These are phyloP conservation scores for Arothron firmamentum DNA, from an alignment of 2,113 vertebrate genomes.

Conservation along the genomic window DNA sequence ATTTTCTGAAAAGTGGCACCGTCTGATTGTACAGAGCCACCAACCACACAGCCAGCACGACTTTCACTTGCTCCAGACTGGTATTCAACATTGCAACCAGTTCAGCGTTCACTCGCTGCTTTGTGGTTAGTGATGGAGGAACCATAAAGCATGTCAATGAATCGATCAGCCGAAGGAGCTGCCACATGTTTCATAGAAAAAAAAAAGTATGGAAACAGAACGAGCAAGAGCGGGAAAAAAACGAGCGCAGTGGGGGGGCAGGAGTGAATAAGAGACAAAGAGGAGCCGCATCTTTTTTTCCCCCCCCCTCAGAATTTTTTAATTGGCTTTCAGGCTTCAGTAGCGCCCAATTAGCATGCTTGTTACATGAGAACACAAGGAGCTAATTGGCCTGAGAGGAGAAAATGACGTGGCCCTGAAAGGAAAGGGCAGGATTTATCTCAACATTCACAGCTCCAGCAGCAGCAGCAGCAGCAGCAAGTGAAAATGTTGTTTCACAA, in stretches of 20 bases:
- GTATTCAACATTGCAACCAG: no score
- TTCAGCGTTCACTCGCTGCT: no score
- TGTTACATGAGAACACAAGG: slow-evolving; percentile 63
- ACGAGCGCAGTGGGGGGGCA: slow-evolving; percentile 14
- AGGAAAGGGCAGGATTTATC: slow-evolving; percentile 43
- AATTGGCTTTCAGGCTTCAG: slow-evolving; percentile 69
- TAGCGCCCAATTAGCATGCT: slow-evolving; percentile 67
- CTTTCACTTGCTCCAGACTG: no score
- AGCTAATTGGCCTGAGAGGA: slow-evolving; percentile 66
- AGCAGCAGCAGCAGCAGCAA: slow-evolving; percentile 14
- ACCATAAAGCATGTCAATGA: no score
- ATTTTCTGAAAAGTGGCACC: no score
- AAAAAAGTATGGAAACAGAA: slow-evolving; percentile 12
- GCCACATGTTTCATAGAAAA: slow-evolving; percentile 23
- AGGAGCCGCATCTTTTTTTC: slow-evolving; percentile 31
- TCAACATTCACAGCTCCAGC: slow-evolving; percentile 42
- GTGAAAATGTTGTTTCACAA: slow-evolving; percentile 44
- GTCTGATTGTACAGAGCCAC: no score
- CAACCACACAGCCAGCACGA: no score
- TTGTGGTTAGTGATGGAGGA: no score
- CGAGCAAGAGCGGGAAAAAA: slow-evolving; percentile 7
- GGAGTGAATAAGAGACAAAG: slow-evolving; percentile 41
- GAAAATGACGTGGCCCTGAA: slow-evolving; percentile 36
- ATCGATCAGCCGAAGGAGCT: neutral
- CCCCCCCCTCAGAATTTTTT: slow-evolving; percentile 34